phyloP scores from a whole-genome alignment of 1,140 invertebrate species.

The Drosophila orosa region DNA sequence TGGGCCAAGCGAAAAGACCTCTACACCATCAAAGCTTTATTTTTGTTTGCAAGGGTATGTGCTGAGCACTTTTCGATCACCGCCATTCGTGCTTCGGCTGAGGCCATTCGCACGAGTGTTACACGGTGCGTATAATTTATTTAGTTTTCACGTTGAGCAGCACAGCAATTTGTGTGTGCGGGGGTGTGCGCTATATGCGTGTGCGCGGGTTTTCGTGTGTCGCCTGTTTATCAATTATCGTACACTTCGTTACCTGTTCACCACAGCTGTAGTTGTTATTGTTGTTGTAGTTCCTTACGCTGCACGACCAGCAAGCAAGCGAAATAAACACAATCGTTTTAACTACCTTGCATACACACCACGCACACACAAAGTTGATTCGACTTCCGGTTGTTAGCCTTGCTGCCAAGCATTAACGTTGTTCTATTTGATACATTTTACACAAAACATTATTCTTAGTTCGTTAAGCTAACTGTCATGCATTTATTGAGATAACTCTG shows the following conservation, averaged over 20 bases:
- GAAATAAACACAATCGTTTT: constrained; percentile 13
- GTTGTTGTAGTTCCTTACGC: constrained; percentile 24
- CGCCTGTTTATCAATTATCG: constrained; percentile 66
- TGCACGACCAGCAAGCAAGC: constrained; percentile 20
- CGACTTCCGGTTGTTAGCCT: constrained; percentile 22
- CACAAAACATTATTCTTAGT: constrained; percentile 11
- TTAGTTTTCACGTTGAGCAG: constrained; percentile 51
- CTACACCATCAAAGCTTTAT: constrained; percentile 37
- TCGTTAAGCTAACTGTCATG: constrained; percentile 9
- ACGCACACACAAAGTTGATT: constrained; percentile 13
- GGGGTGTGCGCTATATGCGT: constrained; percentile 9
- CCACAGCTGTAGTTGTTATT: constrained; percentile 2
- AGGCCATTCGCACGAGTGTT: constrained; percentile 38
- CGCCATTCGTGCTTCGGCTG: not conserved
- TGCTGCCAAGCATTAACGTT: constrained; percentile 13
- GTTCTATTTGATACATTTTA: constrained; percentile 23
- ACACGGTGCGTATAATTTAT: constrained; percentile 74
- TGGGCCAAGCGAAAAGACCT: constrained; percentile 15
- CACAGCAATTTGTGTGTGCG: constrained; percentile 6
- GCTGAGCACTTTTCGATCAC: constrained; percentile 19
- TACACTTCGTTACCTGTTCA: constrained; percentile 37
- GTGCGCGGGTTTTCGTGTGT: constrained; percentile 20
- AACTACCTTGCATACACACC: constrained; percentile 15
- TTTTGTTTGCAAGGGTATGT: constrained; percentile 45
- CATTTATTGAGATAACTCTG: constrained; percentile 4